phyloP scores from a whole-genome alignment of 2,113 vertebrate genomes.

The Austrofundulus limnaeus region DNA sequence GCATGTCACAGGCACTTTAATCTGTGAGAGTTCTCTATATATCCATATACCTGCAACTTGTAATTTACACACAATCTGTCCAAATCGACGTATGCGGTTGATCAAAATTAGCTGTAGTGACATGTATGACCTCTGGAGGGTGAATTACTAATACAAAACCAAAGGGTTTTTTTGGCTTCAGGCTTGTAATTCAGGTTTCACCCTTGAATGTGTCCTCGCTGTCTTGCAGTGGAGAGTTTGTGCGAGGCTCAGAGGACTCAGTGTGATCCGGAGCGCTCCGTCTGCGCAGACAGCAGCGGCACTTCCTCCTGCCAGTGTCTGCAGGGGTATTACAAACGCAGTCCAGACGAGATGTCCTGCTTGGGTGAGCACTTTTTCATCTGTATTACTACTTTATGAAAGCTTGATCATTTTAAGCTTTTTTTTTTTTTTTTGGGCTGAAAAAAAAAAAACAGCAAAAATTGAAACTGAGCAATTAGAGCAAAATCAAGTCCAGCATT shows the following conservation, averaged over 20 bases:
- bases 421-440: not conserved
- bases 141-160: no score
- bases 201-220: not conserved
- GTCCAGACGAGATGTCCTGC: conserved; percentile 87
- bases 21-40: no score
- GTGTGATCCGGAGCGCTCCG: conserved; percentile 87
- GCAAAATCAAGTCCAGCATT: no score
- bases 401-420: not conserved
- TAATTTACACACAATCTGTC: no score
- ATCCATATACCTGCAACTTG: no score
- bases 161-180: no score
- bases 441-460: no score
- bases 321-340: conserved; percentile 92
- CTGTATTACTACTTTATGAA: not conserved
- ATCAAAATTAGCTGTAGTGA: no score
- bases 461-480: no score
- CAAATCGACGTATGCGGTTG: no score
- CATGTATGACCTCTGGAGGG: no score
- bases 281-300: conserved; percentile 84
- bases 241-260: conserved; percentile 83
- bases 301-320: conserved; percentile 85
- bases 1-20: no score
- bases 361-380: conserved; percentile 77
- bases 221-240: conserved; percentile 84
- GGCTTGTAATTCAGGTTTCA: not conserved